Percentiles rank a stretch among this genome's conserved stretches.
Evolutionary conservation across 2,797 vertebrate genomes (phyloP).

Genomic region (Myotis vivesi): DNA sequence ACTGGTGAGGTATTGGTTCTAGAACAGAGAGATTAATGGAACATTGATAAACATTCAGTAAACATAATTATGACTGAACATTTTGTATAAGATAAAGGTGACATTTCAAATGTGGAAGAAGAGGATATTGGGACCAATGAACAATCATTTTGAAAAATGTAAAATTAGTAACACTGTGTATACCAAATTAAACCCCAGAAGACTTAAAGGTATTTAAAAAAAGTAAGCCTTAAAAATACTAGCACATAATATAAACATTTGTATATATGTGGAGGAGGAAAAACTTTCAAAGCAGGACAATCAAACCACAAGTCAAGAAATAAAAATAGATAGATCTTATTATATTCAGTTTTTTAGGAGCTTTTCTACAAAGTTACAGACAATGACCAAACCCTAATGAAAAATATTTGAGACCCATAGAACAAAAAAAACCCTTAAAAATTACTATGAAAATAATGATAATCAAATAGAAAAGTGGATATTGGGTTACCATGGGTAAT

Average conservation of each 20-base stretch:
- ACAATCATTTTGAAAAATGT: not conserved
- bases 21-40: not conserved
- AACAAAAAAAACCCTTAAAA: not conserved
- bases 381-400: not conserved
- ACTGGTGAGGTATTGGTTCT: not conserved
- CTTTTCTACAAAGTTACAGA: conserved; percentile 13
- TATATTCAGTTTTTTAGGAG: not conserved
- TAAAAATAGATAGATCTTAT: not conserved
- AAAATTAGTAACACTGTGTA: conserved; percentile 9
- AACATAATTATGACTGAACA: not conserved
- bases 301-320: not conserved
- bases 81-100: conserved; percentile 40
- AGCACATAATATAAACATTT: not conserved
- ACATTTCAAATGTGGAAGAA: not conserved
- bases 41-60: not conserved
- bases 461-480: not conserved
- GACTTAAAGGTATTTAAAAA: not conserved
- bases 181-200: not conserved
- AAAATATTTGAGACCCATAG: not conserved
- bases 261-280: not conserved
- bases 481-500: not conserved
- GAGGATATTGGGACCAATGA: not conserved
- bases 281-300: not conserved
- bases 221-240: conserved; percentile 1
- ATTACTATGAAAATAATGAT: not conserved